phyloP scores from a whole-genome alignment of 2,797 vertebrate genomes.

The Myotis planiceps region DNA sequence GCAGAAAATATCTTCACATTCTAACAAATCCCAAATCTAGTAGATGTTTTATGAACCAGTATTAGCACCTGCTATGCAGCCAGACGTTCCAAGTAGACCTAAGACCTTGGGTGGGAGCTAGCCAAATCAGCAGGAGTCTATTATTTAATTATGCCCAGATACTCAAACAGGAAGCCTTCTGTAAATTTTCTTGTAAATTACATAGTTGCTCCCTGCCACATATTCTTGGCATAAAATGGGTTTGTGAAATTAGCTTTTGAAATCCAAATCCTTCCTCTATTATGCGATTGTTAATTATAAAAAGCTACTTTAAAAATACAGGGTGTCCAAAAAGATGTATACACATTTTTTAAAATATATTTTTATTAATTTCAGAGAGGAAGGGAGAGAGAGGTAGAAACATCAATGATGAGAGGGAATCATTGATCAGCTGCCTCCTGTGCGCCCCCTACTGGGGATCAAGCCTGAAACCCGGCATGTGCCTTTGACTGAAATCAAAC shows the following conservation, averaged over 20 bases:
- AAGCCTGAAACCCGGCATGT: too few relatives aligned
- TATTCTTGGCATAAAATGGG: constrained; percentile 48
- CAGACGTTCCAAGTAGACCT: background rate
- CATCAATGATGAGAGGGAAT: too few relatives aligned
- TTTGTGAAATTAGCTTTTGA: constrained; percentile 54
- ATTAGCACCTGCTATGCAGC: background rate
- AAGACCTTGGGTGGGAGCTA: background rate
- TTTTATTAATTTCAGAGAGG: too few relatives aligned
- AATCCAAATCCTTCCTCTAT: constrained; percentile 26
- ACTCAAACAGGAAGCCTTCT: background rate
- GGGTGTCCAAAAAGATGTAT: too few relatives aligned
- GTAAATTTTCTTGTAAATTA: constrained; percentile 41
- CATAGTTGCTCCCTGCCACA: constrained; percentile 13
- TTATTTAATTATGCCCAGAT: constrained; percentile 22
- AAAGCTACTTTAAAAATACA: constrained; percentile 16
- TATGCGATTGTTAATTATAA: background rate
- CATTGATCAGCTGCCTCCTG: too few relatives aligned
- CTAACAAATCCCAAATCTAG: background rate
- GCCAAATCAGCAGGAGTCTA: background rate
- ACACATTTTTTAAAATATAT: too few relatives aligned
- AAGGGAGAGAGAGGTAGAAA: too few relatives aligned
- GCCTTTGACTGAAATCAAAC: too few relatives aligned
- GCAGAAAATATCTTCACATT: background rate
- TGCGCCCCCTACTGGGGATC: too few relatives aligned
- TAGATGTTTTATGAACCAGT: background rate